Percentiles rank a stretch among this genome's conserved stretches.
Conservation (phyloP, 2,888 invertebrate species). For the Actias luna region DNA sequence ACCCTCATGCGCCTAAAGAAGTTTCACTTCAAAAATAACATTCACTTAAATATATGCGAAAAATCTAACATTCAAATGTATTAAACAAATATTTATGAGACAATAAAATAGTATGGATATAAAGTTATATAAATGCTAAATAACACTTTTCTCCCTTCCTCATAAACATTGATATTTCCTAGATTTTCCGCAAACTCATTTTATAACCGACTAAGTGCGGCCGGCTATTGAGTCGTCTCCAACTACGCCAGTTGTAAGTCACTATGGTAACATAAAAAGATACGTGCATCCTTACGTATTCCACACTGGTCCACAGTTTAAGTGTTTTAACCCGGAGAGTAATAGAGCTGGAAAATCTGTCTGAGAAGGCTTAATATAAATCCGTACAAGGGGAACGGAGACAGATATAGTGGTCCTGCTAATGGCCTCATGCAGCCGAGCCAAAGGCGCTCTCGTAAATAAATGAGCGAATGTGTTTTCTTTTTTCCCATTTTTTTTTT, state of each 20-base stretch:
- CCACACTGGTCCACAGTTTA: constrained; percentile 51
- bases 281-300: constrained; percentile 31
- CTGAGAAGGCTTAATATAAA: constrained; percentile 52
- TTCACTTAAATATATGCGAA: no score
- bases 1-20: no score
- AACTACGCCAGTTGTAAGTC: constrained; percentile 25
- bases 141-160: background rate
- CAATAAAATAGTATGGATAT: background rate
- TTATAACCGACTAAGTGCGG: background rate
- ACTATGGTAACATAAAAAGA: constrained; percentile 31
- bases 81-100: background rate
- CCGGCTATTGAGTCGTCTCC: background rate
- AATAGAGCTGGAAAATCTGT: constrained; percentile 53
- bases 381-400: constrained; percentile 43
- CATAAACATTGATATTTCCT: background rate
- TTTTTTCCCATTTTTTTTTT: constrained; percentile 43
- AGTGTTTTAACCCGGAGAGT: constrained; percentile 54
- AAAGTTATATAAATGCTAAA: background rate
- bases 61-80: no score
- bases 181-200: background rate
- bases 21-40: no score
- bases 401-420: constrained; percentile 57
- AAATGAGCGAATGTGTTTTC: constrained; percentile 60
- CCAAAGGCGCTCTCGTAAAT: constrained; percentile 66
- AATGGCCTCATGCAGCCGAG: constrained; percentile 60